Base-by-base conservation (phyloP, 2,888 invertebrate species). In the Brachypalpus laphriformis region DNA sequence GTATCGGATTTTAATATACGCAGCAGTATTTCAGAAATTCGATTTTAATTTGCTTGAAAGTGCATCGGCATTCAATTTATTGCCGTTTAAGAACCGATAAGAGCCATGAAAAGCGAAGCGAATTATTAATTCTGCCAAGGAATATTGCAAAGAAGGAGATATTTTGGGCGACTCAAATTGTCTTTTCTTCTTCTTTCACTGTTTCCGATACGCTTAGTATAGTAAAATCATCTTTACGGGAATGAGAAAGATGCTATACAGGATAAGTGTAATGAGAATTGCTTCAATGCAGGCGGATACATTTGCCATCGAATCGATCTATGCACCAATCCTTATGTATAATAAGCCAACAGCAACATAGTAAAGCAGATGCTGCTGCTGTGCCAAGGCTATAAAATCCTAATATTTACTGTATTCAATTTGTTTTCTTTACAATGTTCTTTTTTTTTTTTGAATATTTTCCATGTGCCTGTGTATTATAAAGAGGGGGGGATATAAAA, bases 321-420 rank as follows among this genome's bases (percentile, higher is more conserved):
- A 65, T 61, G 74, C 68, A 42, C 63, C 72, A 49, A 66, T 83
- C 66, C 78, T 37, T 75, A 54, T 56, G 75, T 54, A 85, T 74
- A 85, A 85, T 85, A 80, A 85, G 80, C 72, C 63, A 49, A 63
- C 56, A 34, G 56, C 37, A 47, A 25, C 75, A 75, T 68, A 61
- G 77, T 22, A 28, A 70, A 77, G 72, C 82, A 72, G 72, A 71
- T 78, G 82, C 37, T 82, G 54, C 71, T 77, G 70, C 34, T 54
- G 28, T 45, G 51, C 59, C 49, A 74, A 57, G 78, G 68, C 70
- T 70, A 85, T 81, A 71, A 81, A 74, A 75, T 76, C 75, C 66
- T 75, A 71, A 74, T 83, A 83, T 85, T 76, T 76, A 85, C 85
- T 85, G 81, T 65, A 75, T 81, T 85, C 85, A 85, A 85, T 85